Base-by-base conservation (phyloP, 2,888 invertebrate genomes). In the Helicoverpa assulta region DNA sequence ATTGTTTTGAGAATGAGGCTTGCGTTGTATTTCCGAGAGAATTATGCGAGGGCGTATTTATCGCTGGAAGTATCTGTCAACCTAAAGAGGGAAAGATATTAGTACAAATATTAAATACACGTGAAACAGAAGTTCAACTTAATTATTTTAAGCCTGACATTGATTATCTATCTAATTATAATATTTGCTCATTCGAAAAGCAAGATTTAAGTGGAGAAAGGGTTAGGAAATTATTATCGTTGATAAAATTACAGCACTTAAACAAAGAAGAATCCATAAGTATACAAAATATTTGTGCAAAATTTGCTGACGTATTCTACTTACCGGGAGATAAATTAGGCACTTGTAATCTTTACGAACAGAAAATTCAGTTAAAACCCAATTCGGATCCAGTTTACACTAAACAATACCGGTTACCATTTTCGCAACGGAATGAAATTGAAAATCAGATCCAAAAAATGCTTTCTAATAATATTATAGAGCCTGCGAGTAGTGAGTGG, bases 241-340 rank as follows among this genome's bases (percentile, higher is more conserved):
- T 50, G 16, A 26, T 54, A 26, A 58, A 58, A 40, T 59, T 66
- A 54, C n/a, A 66, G 14, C 58, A 66, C 16, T 40, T 66, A 51
- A 58, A 59, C 29, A 43, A 53, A 37, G 54, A 62, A 21, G 54
- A 62, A n/a, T 29, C 16, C n/a, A 54, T 53, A 62, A 37, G n/a
- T 26, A 62, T 62, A 21, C 19, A 62, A 62, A 62, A 62, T 7
- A 62, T 62, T 40, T 54, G 62, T 62, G 62, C 53, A 62, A 62
- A 62, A 43, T 62, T 43, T 62, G 18, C 62, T 1, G 53, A 67
- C 5, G 61, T 61, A 52, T 62, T 62, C 16, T 40, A 54, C 14
- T 54, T 62, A 62, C 53, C 52, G 26, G 47, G 47, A n/a, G n/a
- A n/a, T n/a, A n/a, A n/a, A n/a, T n/a, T n/a, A n/a, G n/a, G n/a